Evolutionary conservation across 2,797 vertebrate species (phyloP).

Genomic region (Gambusia yucatana): DNA sequence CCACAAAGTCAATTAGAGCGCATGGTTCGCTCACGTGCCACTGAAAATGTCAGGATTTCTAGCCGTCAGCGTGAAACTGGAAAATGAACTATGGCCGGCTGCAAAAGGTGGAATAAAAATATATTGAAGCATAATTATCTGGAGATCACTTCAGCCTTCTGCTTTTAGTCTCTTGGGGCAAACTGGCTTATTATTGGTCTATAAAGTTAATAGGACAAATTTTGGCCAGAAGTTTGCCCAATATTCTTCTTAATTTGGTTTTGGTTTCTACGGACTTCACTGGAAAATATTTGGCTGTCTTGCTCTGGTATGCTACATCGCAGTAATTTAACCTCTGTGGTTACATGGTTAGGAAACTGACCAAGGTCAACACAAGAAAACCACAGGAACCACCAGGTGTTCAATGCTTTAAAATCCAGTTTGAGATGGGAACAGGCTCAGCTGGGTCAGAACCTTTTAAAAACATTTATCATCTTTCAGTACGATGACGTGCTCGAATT

Average conservation of each 20-base stretch:
- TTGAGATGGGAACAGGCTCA: background rate
- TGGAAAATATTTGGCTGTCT: constrained; percentile 5
- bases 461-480: background rate
- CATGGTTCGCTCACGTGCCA: constrained; percentile 9
- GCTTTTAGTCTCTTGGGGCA: constrained; percentile 9
- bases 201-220: constrained; percentile 5
- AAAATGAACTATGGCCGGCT: background rate
- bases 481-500: background rate
- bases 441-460: background rate
- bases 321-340: background rate
- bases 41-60: constrained; percentile 17
- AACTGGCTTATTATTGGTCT: constrained; percentile 17
- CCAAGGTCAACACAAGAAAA: background rate
- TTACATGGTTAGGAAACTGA: background rate
- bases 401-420: background rate
- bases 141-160: background rate
- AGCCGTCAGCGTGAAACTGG: constrained; percentile 5
- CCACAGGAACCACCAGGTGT: constrained; percentile 3
- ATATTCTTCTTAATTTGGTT: constrained; percentile 2
- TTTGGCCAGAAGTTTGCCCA: constrained; percentile 1
- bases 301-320: background rate
- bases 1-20: background rate
- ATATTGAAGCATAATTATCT: background rate
- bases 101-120: constrained; percentile 16
- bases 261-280: background rate